Evolutionary conservation across 2,888 invertebrate species (phyloP).

Genomic region (Drosophila anceps): DNA sequence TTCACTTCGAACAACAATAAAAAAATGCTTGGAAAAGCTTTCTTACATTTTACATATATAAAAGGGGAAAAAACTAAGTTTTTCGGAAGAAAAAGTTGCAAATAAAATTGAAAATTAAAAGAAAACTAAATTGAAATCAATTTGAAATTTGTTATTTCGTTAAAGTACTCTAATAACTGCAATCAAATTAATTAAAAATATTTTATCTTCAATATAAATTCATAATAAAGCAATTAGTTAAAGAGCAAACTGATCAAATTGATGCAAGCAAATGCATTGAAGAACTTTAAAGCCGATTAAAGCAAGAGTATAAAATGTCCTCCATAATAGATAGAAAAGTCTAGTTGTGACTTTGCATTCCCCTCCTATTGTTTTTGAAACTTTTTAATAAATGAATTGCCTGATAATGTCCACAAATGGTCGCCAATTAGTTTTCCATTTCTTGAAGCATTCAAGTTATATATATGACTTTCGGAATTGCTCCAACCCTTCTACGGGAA

Average conservation of each 20-base stretch:
- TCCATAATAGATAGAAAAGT: not conserved
- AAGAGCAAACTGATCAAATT: not conserved
- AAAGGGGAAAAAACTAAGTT: not conserved
- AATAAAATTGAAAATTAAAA: not conserved
- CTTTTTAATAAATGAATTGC: slow-evolving; percentile 1
- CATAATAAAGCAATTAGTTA: not conserved
- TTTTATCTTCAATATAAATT: not conserved
- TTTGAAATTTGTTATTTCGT: not conserved
- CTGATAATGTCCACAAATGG: slow-evolving; percentile 8
- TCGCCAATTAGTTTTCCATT: slow-evolving; percentile 27
- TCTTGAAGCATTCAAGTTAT: slow-evolving; percentile 18
- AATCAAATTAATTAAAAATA: not conserved
- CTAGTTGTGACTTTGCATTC: not conserved
- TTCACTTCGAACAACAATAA: not conserved
- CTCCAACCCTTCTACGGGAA: not conserved
- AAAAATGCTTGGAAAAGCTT: not conserved
- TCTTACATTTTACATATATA: not conserved
- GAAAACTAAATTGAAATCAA: not conserved
- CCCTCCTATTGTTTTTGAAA: not conserved
- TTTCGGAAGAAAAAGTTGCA: not conserved
- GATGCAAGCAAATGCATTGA: not conserved
- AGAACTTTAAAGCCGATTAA: not conserved
- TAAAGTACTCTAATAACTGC: not conserved
- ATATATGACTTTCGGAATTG: slow-evolving; percentile 6
- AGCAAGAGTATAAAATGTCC: not conserved